Conservation (phyloP, 1,140 invertebrate species). For the Drosophila navojoa region DNA sequence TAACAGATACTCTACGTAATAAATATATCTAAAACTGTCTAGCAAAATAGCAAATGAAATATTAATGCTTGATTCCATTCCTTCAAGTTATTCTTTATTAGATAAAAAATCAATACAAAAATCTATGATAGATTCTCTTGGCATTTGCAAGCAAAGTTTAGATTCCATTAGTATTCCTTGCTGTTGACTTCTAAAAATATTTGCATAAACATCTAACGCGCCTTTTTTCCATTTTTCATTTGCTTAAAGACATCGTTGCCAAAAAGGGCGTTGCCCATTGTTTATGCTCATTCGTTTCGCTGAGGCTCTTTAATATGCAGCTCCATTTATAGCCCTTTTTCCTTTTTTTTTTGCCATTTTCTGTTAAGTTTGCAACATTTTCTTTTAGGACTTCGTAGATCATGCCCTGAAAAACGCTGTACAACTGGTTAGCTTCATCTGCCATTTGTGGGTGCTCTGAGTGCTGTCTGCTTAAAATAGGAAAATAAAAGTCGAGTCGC, state of each 20-base stretch:
- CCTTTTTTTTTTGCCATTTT: not conserved
- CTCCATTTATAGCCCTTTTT: not conserved
- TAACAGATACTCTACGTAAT: not conserved
- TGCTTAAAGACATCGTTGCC: not conserved
- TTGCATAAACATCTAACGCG: too few species aligned
- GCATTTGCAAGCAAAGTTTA: too few species aligned
- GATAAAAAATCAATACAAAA: too few species aligned
- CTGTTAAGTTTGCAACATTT: conserved; percentile 6
- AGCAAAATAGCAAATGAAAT: not conserved
- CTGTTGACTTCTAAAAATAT: too few species aligned
- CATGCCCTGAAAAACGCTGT: not conserved
- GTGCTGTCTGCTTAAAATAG: not conserved
- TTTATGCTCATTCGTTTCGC: conserved; percentile 1
- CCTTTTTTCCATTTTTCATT: not conserved
- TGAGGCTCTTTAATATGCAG: conserved; percentile 21
- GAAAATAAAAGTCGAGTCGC: conserved; percentile 37
- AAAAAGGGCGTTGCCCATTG: conserved; percentile 18
- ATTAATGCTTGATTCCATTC: not conserved
- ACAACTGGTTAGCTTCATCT: not conserved
- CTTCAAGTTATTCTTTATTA: too few species aligned
- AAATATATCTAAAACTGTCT: too few species aligned
- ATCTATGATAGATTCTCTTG: too few species aligned
- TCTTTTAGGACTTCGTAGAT: not conserved
- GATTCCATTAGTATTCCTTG: too few species aligned
- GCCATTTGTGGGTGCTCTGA: not conserved